Evolutionary conservation across 2,113 vertebrate species (phyloP).

Genomic region (Corythaeola cristata): DNA sequence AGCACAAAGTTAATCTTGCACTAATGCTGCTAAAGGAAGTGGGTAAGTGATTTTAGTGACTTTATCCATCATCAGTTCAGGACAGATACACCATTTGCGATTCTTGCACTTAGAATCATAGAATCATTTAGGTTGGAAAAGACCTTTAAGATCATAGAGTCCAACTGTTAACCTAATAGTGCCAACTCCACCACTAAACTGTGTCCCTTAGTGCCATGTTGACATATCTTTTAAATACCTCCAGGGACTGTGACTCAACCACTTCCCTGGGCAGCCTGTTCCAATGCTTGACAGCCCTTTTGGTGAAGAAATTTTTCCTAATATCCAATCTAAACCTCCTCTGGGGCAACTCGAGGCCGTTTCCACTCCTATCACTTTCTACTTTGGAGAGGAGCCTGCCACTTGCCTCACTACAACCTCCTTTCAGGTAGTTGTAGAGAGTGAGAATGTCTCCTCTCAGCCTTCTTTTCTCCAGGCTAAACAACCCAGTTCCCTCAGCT

Average conservation of each 20-base stretch:
- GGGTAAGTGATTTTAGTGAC: neutral
- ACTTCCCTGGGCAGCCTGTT: neutral
- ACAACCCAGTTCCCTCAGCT: too few relatives aligned
- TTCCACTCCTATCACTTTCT: too few relatives aligned
- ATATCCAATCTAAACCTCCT: too few relatives aligned
- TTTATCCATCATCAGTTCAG: neutral
- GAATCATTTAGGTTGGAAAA: neutral
- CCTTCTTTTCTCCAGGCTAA: too few relatives aligned
- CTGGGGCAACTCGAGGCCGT: too few relatives aligned
- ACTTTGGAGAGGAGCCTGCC: too few relatives aligned
- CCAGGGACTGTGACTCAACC: neutral
- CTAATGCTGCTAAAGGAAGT: neutral
- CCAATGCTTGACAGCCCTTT: neutral
- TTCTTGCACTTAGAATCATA: neutral
- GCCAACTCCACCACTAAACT: neutral
- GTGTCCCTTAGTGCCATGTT: neutral
- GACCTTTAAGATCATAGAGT: neutral
- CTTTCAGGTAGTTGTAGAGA: too few relatives aligned
- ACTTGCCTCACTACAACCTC: too few relatives aligned
- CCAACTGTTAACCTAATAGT: neutral
- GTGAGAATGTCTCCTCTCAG: too few relatives aligned
- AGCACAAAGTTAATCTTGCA: accelerated
- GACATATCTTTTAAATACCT: neutral
- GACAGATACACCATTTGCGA: neutral
- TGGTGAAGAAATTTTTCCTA: neutral